Percentiles rank a stretch among this genome's conserved stretches.
These are phyloP conservation scores for Noctua janthina DNA, from an alignment of 2,888 invertebrate species.

Conservation along the genomic window DNA sequence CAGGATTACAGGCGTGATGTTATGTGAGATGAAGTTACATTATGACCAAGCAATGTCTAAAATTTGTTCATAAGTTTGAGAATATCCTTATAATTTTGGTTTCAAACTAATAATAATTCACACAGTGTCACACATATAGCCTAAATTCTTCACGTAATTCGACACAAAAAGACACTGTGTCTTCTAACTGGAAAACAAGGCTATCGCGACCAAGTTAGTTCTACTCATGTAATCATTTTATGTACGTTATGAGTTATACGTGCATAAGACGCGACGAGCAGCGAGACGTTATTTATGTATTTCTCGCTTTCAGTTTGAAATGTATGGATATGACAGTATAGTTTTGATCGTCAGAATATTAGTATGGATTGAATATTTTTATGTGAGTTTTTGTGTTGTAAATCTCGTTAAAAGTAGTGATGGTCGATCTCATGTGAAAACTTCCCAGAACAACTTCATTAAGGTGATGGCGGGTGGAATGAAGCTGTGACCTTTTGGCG, in stretches of 20 bases:
- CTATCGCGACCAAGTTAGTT: constrained; percentile 59
- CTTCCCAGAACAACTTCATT: neutral
- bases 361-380: neutral
- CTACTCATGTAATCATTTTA: constrained; percentile 85
- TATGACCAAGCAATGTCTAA: too few species aligned
- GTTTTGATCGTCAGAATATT: neutral
- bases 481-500: neutral
- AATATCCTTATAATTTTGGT: neutral
- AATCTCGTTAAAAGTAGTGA: neutral
- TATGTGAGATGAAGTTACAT: neutral
- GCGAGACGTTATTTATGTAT: constrained; percentile 76
- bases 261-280: constrained; percentile 76
- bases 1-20: too few species aligned
- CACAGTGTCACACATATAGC: constrained; percentile 2
- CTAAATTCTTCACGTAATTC: constrained; percentile 11
- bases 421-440: neutral
- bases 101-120: neutral
- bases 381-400: neutral
- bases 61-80: neutral
- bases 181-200: constrained; percentile 29
- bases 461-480: neutral
- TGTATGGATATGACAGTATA: constrained; percentile 55
- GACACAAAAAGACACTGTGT: constrained; percentile 29
- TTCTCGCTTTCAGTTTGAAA: constrained; percentile 56
- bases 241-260: constrained; percentile 82